Evolutionary conservation across 37 sponge, comb jelly and placozoan species (phyloP).

Genomic region (Cladorhizidae sp.): DNA sequence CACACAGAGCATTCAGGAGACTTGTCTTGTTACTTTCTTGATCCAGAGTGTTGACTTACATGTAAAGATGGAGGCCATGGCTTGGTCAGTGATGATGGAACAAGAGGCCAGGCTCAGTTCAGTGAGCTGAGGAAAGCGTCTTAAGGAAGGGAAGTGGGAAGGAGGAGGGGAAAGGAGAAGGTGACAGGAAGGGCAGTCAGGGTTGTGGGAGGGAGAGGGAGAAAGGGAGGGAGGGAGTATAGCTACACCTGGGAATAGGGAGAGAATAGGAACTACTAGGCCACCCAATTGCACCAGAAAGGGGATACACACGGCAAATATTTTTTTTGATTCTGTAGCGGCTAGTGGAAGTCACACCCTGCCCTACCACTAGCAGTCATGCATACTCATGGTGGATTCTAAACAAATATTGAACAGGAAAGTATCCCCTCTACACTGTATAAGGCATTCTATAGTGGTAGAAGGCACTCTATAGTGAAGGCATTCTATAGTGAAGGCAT

Average conservation of each 20-base stretch:
- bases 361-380: too few species aligned
- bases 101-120: slow-evolving; percentile 51
- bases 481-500: too few species aligned
- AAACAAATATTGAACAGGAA: too few species aligned
- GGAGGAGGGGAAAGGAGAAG: not conserved
- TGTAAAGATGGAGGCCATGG: slow-evolving; percentile 38
- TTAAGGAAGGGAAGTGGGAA: not conserved
- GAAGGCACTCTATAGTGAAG: too few species aligned
- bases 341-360: not conserved
- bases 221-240: not conserved
- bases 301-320: too few species aligned
- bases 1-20: too few species aligned
- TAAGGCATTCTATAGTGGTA: too few species aligned
- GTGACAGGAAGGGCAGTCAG: not conserved
- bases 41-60: slow-evolving; percentile 39
- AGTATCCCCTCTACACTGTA: too few species aligned
- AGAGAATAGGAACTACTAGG: not conserved
- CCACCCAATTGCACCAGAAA: too few species aligned
- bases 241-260: not conserved
- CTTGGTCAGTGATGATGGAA: slow-evolving; percentile 55
- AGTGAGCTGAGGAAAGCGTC: slow-evolving; percentile 31
- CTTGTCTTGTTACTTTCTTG: too few species aligned
- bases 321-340: too few species aligned
- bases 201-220: not conserved
- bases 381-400: too few species aligned